Evolutionary conservation across 2,888 invertebrate species (phyloP).

Genomic region (Ochlodes sylvanus): DNA sequence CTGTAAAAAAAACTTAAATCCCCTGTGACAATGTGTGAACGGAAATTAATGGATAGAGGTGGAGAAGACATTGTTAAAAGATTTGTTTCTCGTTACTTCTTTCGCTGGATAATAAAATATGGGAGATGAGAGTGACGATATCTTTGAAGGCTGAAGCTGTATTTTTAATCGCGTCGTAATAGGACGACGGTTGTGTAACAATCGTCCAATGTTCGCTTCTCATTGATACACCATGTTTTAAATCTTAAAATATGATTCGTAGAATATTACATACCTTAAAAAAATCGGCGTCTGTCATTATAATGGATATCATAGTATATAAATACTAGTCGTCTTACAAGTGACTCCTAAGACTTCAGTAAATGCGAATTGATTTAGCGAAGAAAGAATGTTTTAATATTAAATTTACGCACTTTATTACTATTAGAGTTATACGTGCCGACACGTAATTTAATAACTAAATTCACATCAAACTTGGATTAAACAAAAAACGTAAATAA

Average conservation of each 20-base stretch:
- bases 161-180: constrained; percentile 32
- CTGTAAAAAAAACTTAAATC: constrained; percentile 44
- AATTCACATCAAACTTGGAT: no score
- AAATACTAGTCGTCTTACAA: no score
- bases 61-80: constrained; percentile 36
- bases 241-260: constrained; percentile 19
- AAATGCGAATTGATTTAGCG: no score
- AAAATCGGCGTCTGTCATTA: not conserved
- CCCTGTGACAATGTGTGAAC: constrained; percentile 44
- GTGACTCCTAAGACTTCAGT: no score
- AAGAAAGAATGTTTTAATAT: no score
- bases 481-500: no score
- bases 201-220: constrained; percentile 12
- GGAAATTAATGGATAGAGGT: constrained; percentile 42
- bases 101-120: constrained; percentile 22
- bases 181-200: constrained; percentile 32
- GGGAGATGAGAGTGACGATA: constrained; percentile 6
- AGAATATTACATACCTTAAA: not conserved
- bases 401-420: no score
- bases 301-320: no score
- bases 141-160: constrained; percentile 28
- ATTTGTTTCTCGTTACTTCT: constrained; percentile 34
- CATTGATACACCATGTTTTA: constrained; percentile 26
- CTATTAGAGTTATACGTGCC: no score
- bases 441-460: no score